Evolutionary conservation across 2,888 invertebrate genomes (phyloP).

Genomic region (Bembecia ichneumoniformis): DNA sequence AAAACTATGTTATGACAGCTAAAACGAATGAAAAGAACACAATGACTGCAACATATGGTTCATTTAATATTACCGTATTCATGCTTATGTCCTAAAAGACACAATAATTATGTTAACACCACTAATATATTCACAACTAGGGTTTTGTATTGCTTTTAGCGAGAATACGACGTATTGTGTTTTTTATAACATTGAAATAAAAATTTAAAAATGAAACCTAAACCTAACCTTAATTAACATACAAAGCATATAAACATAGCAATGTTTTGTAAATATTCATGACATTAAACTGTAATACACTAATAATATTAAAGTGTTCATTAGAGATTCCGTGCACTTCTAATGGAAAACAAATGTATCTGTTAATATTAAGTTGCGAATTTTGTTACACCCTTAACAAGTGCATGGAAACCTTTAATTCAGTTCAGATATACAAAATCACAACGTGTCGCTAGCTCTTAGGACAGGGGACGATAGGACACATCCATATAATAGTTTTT

Average conservation of each 20-base stretch:
- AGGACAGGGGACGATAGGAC: slow-evolving; percentile 18
- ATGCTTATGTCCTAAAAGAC: slow-evolving; percentile 20
- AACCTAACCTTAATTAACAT: not conserved
- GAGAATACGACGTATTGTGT: slow-evolving; percentile 27
- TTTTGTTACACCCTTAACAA: no score
- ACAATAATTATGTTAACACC: slow-evolving; percentile 15
- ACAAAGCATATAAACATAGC: not conserved
- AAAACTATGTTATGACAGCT: no score
- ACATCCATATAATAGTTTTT: slow-evolving; percentile 15
- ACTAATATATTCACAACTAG: slow-evolving; percentile 28
- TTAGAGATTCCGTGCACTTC: no score
- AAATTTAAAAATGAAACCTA: not conserved
- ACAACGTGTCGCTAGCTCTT: slow-evolving; percentile 24
- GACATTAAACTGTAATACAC: no score
- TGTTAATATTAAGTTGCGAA: no score
- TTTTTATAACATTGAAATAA: not conserved
- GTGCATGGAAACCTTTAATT: no score
- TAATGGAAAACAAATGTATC: no score
- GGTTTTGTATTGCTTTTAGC: slow-evolving; percentile 28
- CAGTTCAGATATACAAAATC: not conserved
- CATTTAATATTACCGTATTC: slow-evolving; percentile 22
- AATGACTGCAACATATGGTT: slow-evolving; percentile 23
- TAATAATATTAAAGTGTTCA: no score
- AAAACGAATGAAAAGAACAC: no score
- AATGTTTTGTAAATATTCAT: not conserved